Percentiles rank a stretch among this genome's conserved stretches.
Conservation (phyloP, 2,113 vertebrate genomes). For the Nannospalax galili region DNA sequence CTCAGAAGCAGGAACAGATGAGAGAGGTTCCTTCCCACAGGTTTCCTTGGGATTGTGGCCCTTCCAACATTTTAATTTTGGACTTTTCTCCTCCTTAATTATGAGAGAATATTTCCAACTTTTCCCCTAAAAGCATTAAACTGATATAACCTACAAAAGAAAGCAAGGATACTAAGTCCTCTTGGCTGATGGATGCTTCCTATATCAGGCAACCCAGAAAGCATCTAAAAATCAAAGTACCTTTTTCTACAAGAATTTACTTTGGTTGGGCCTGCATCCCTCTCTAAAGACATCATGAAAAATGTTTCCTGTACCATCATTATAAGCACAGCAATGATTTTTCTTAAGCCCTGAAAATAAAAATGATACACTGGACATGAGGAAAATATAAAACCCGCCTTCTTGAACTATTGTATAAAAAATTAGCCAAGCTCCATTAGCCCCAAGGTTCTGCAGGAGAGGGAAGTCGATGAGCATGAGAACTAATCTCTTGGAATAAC, state of each 20-base stretch:
- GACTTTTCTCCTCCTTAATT: not conserved
- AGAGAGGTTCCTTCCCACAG: too few relatives aligned
- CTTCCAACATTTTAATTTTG: not conserved
- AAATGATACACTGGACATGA: not conserved
- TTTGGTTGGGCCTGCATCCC: not conserved
- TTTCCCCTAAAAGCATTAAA: not conserved
- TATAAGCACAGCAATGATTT: not conserved
- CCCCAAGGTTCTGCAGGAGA: not conserved
- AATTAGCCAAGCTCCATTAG: not conserved
- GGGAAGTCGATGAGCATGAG: constrained; percentile 37
- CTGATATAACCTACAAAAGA: not conserved
- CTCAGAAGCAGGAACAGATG: too few relatives aligned
- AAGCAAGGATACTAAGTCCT: not conserved
- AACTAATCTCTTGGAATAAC: constrained; percentile 43
- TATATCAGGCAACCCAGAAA: not conserved
- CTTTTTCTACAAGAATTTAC: not conserved
- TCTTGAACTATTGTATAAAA: not conserved
- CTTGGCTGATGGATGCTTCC: not conserved
- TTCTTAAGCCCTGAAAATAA: not conserved
- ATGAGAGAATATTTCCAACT: not conserved
- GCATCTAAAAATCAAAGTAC: not conserved
- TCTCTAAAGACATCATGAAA: not conserved
- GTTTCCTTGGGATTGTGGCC: too few relatives aligned
- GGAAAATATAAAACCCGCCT: not conserved
- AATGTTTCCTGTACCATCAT: not conserved